Conservation (phyloP, 2,113 vertebrate species). For the Nesoenas mayeri region DNA sequence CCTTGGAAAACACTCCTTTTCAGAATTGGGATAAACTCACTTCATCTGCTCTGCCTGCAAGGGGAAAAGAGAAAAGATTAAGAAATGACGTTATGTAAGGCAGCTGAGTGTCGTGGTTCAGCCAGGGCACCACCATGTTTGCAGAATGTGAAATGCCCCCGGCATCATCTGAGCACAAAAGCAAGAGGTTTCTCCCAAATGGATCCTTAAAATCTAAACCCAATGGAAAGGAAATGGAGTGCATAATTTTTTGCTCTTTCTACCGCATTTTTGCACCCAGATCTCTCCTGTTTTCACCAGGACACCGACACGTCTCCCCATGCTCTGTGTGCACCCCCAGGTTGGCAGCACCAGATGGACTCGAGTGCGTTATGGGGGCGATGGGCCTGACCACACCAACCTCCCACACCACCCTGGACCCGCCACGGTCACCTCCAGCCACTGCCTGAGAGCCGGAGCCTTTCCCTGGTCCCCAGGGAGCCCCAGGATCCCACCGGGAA, state of each 20-base stretch:
- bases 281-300: rapidly evolving
- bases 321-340: too few relatives aligned
- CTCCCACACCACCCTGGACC: rapidly evolving
- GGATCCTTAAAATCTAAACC: not conserved
- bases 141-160: rapidly evolving
- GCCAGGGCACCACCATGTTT: rapidly evolving
- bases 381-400: rapidly evolving
- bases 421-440: rapidly evolving
- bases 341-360: not conserved
- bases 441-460: rapidly evolving
- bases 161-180: rapidly evolving
- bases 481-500: rapidly evolving
- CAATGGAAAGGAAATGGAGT: rapidly evolving
- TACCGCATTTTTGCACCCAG: rapidly evolving
- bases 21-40: rapidly evolving
- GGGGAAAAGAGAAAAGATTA: not conserved
- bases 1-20: rapidly evolving
- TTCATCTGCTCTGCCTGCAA: not conserved
- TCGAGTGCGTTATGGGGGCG: rapidly evolving
- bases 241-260: not conserved
- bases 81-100: not conserved
- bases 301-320: rapidly evolving
- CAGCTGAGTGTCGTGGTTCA: rapidly evolving
- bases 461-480: not conserved
- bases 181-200: not conserved